Conservation (phyloP, 2,797 vertebrate species). For the Cichlasoma orientale region DNA sequence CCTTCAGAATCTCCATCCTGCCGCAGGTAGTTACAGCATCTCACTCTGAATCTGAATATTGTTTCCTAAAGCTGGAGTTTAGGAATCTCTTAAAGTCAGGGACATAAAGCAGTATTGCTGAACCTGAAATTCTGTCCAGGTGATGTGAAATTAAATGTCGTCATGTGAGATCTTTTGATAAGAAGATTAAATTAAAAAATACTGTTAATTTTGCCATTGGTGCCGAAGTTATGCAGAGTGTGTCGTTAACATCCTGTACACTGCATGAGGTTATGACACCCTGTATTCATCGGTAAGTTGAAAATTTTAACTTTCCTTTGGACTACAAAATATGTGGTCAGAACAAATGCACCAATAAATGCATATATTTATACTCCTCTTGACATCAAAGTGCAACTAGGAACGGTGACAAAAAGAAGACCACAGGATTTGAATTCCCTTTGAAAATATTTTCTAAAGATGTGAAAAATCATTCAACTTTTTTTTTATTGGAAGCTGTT, state of each 20-base stretch:
- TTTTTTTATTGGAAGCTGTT: not conserved
- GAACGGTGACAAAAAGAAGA: not conserved
- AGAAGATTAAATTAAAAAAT: not conserved
- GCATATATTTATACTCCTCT: not conserved
- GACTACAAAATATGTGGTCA: not conserved
- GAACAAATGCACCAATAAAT: not conserved
- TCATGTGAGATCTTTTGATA: not conserved
- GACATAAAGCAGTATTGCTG: not conserved
- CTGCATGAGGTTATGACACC: too few species aligned
- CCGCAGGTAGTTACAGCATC: conserved; percentile 86
- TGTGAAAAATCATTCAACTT: not conserved
- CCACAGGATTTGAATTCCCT: not conserved
- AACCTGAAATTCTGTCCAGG: not conserved
- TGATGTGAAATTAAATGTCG: not conserved
- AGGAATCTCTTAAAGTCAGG: not conserved
- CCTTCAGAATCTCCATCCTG: conserved; percentile 97
- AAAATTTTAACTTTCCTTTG: not conserved
- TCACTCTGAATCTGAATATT: not conserved
- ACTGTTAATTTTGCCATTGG: not conserved
- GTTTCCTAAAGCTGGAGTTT: not conserved
- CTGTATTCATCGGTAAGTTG: not conserved
- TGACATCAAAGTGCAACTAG: not conserved
- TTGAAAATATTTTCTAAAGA: not conserved
- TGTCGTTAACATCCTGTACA: rapidly evolving
- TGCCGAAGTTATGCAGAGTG: not conserved